A percentile compares a stretch with the other conserved stretches of the same genome.
These are phyloP conservation scores for Drosophila sproati DNA, from an alignment of 1,140 invertebrate species.

Conservation along the genomic window DNA sequence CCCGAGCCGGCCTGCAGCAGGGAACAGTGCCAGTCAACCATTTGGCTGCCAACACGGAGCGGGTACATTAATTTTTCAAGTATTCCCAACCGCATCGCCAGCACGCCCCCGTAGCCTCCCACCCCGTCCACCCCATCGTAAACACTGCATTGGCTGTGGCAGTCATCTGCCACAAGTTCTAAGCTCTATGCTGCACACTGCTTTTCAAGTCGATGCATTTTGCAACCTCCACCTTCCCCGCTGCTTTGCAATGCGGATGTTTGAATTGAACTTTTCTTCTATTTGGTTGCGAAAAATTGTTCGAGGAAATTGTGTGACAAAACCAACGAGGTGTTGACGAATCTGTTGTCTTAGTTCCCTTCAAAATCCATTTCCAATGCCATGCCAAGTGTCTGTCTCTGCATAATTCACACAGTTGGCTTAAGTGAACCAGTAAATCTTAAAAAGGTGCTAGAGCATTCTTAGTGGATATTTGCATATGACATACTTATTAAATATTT, in stretches of 20 bases:
- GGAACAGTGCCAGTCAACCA: constrained; percentile 48
- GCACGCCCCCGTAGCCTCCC: background rate
- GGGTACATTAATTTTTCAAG: constrained; percentile 82
- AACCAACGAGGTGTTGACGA: constrained; percentile 56
- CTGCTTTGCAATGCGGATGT: constrained; percentile 60
- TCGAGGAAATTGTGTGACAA: constrained; percentile 49
- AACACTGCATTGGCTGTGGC: constrained; percentile 19
- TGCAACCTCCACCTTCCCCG: constrained; percentile 5
- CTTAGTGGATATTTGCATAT: background rate
- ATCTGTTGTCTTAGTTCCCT: constrained; percentile 44
- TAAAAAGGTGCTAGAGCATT: background rate
- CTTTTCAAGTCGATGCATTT: constrained; percentile 37
- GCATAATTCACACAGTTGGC: constrained; percentile 29
- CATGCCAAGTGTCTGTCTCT: constrained; percentile 19
- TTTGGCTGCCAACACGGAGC: constrained; percentile 68
- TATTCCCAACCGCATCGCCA: constrained; percentile 33
- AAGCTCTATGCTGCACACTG: constrained; percentile 21
- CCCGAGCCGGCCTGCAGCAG: constrained; percentile 41
- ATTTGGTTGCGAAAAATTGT: constrained; percentile 54
- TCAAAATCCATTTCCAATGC: constrained; percentile 18
- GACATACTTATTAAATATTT: background rate
- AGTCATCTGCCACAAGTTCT: constrained; percentile 61
- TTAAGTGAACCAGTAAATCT: constrained; percentile 15
- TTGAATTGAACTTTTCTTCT: constrained; percentile 55
- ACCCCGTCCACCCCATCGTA: constrained; percentile 22